Percentiles rank a stretch among this genome's conserved stretches.
These are phyloP conservation scores for Cosmia trapezina DNA, from an alignment of 2,888 invertebrate species.

Conservation along the genomic window DNA sequence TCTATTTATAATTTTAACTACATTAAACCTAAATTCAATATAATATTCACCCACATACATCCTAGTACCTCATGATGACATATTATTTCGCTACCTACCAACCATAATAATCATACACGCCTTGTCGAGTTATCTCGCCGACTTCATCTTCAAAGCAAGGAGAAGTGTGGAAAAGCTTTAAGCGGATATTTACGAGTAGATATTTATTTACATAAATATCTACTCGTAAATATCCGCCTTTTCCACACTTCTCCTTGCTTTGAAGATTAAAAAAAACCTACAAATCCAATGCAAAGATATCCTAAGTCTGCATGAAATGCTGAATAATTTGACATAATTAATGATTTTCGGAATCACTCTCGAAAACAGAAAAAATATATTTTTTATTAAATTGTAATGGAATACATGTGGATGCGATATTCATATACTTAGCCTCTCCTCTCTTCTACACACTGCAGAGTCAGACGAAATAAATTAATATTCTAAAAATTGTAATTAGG, in stretches of 20 bases:
- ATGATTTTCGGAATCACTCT: not conserved
- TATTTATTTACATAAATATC: too few relatives aligned
- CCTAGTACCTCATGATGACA: not conserved
- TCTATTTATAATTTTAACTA: not conserved
- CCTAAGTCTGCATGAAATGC: not conserved
- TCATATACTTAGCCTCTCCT: not conserved
- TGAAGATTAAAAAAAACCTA: constrained; percentile 10
- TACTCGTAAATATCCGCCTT: not conserved
- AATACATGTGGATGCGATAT: not conserved
- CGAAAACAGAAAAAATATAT: not conserved
- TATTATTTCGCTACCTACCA: constrained; percentile 19
- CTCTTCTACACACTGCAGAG: not conserved
- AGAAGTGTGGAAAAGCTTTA: too few relatives aligned
- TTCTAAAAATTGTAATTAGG: not conserved
- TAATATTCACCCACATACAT: constrained; percentile 1
- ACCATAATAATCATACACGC: constrained; percentile 2
- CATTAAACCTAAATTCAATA: constrained; percentile 14
- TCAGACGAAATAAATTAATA: not conserved
- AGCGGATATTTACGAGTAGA: too few relatives aligned
- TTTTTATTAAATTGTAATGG: not conserved
- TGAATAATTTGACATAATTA: constrained; percentile 10
- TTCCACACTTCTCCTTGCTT: not conserved
- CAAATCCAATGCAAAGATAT: not conserved
- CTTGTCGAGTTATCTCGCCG: constrained; percentile 9
- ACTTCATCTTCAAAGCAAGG: too few relatives aligned